Conservation (phyloP, 2,888 invertebrate genomes). For the Netelia melanura region DNA sequence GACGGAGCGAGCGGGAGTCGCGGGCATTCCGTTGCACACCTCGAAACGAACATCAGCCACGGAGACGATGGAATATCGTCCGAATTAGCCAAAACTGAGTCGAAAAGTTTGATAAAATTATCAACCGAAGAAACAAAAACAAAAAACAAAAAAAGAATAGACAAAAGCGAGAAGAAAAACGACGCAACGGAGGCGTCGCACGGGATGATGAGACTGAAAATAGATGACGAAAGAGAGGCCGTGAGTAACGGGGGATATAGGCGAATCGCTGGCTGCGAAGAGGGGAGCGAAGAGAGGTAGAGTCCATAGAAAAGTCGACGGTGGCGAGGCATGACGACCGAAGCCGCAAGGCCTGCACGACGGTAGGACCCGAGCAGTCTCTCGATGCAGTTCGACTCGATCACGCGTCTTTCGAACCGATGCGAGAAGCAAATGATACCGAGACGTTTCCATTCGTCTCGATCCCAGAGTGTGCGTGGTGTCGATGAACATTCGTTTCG, state of each 20-base stretch:
- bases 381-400: slow-evolving; percentile 78
- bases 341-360: slow-evolving; percentile 32
- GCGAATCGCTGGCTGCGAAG: slow-evolving; percentile 43
- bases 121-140: neutral
- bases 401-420: slow-evolving; percentile 48
- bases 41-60: slow-evolving; percentile 24
- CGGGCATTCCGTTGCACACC: slow-evolving; percentile 48
- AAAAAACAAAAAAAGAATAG: slow-evolving; percentile 4
- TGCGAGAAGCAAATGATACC: neutral
- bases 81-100: slow-evolving; percentile 29
- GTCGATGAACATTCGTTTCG: too few relatives aligned
- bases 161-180: slow-evolving; percentile 2
- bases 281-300: slow-evolving; percentile 69
- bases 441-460: too few relatives aligned
- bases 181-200: neutral
- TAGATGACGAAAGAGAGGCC: slow-evolving; percentile 17
- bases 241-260: slow-evolving; percentile 36
- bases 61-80: slow-evolving; percentile 33
- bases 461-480: too few relatives aligned
- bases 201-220: slow-evolving; percentile 7
- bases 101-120: neutral
- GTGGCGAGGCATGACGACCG: slow-evolving; percentile 59
- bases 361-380: slow-evolving; percentile 74
- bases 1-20: slow-evolving; percentile 25
- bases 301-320: slow-evolving; percentile 72